Percentiles rank a stretch among this genome's conserved stretches.
phyloP scores from a whole-genome alignment of 2,113 vertebrate genomes.

The Philantomba maxwellii region DNA sequence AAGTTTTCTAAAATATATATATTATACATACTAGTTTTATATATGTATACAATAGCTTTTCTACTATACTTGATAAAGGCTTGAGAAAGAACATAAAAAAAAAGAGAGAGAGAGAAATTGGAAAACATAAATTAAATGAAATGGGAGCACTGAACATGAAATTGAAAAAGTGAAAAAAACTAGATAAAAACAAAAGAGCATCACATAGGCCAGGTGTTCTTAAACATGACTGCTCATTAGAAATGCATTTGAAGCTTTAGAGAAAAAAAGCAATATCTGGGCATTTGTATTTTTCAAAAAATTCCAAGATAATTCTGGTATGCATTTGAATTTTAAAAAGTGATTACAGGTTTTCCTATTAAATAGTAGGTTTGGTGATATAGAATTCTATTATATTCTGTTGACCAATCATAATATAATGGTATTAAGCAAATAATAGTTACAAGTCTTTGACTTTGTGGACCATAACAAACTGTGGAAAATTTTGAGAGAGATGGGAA shows the following conservation, averaged over 20 bases:
- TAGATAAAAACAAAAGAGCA: not conserved
- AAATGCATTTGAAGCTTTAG: not conserved
- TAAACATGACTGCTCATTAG: not conserved
- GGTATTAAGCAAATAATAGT: not conserved
- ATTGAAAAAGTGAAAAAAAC: not conserved
- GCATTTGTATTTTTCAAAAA: not conserved
- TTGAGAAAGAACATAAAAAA: not conserved
- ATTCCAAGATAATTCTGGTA: not conserved
- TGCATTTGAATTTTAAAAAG: not conserved
- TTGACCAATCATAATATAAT: not conserved
- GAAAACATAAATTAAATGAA: not conserved
- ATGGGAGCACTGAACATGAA: not conserved
- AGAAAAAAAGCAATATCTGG: not conserved
- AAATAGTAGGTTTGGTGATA: not conserved
- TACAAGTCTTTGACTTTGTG: not conserved
- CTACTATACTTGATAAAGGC: not conserved
- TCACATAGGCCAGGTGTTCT: not conserved
- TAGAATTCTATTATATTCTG: not conserved
- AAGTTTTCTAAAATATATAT: not conserved
- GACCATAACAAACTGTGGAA: not conserved
- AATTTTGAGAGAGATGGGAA: not conserved
- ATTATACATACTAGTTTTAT: not conserved
- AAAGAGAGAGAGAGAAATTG: not conserved
- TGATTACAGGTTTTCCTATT: not conserved
- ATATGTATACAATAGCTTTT: not conserved